Base-by-base conservation (phyloP, 2,797 vertebrate genomes). In the Amazonetta brasiliensis region DNA sequence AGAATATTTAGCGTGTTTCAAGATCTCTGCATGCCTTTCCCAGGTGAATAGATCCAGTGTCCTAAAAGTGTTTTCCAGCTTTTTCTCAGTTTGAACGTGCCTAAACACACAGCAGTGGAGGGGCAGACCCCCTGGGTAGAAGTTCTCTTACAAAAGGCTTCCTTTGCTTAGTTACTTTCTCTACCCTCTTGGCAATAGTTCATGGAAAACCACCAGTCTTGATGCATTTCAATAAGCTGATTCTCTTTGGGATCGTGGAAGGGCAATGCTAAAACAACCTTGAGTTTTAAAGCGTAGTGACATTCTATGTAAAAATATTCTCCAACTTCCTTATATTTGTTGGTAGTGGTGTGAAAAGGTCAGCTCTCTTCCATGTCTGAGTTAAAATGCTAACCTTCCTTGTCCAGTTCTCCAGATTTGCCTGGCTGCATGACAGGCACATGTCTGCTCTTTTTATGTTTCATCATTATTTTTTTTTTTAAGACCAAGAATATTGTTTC, bases 171-270 rank as follows among this genome's bases (percentile, higher is more conserved):
- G 72, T 83, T 44, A 72, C 11, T 55, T 92, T 89, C 74, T 85
- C 75, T 26, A 78, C 87, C 82, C 23, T 84, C 3, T 46, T 95
- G 82, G 66, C 80, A 89, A 25, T 18, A 85, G 69, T 81, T 92
- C 79, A 75, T 89, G 75, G 76, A 69, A 94, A 92, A 60, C 25
- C 75, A 85, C 64, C 44, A 37, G 54, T 44, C 66, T 92, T 83
- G 80, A 60, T 77, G 78, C 78, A 87, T 87, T 94, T 94, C 92
- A 85, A 26, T 80, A 79, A 89, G 54, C 79, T 71, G 78, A 80
- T 83, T 95, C 78, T 94, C 67, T 85, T 44, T 67, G 78, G 56
- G 84, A 80, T 80, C 64, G 90, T 84, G 69, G 77, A 93, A 89
- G 54, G 59, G 55, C 55, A 84, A 39, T 74, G 81, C 48, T 91